Evolutionary conservation across 2,797 vertebrate genomes (phyloP).

Genomic region (Pseudomugil tenellus): DNA sequence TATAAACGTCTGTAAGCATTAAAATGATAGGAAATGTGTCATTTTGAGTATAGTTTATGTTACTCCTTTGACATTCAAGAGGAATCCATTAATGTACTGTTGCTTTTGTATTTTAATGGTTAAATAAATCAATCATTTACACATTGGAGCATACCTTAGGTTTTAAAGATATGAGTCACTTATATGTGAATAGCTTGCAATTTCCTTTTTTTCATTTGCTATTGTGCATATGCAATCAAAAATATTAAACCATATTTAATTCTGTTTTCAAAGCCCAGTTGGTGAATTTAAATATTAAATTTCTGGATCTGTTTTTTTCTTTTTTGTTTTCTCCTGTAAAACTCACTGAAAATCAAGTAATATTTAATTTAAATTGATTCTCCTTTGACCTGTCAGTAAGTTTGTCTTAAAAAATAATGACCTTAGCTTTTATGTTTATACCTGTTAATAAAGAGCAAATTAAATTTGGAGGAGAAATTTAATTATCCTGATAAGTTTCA

Average conservation of each 20-base stretch:
- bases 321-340: not conserved
- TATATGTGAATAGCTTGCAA: conserved; percentile 9
- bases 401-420: not conserved
- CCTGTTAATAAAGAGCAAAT: conserved; percentile 15
- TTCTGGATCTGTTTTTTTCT: not conserved
- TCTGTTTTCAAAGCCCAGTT: not conserved
- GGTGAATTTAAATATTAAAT: not conserved
- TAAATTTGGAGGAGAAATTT: conserved; percentile 6
- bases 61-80: conserved; percentile 10
- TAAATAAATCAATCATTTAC: not conserved
- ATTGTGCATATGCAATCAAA: not conserved
- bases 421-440: not conserved
- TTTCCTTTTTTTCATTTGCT: conserved; percentile 17
- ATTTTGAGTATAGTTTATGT: conserved; percentile 8
- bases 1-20: conserved; percentile 20
- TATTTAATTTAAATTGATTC: not conserved
- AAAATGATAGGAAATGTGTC: not conserved
- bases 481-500: conserved; percentile 17
- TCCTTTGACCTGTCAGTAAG: conserved; percentile 10
- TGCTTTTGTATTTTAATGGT: conserved; percentile 16
- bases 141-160: not conserved
- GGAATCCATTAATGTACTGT: conserved; percentile 6
- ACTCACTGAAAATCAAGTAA: not conserved
- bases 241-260: not conserved
- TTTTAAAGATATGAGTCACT: not conserved